These are phyloP conservation scores for Zoroaster sp. DNA, from an alignment of 53 echinoderm and acorn worm species.

Conservation along the genomic window DNA sequence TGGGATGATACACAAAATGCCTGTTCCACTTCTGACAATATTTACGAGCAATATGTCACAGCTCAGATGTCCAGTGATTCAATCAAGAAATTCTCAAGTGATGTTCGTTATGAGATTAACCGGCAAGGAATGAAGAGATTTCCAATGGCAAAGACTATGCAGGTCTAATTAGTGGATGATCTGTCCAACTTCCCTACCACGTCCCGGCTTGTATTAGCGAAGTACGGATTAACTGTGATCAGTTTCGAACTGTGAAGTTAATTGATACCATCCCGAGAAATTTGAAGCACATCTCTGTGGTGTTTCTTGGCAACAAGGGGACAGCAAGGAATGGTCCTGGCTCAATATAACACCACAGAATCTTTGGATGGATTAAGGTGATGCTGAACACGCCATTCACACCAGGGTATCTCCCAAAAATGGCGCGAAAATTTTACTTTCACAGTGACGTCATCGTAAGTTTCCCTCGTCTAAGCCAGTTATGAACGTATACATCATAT, in stretches of 20 bases:
- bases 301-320: not conserved
- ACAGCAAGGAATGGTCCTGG: not conserved
- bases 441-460: slow-evolving; percentile 41
- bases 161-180: not conserved
- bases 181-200: not conserved
- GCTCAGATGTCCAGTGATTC: slow-evolving; percentile 1
- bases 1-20: not conserved
- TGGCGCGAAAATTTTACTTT: slow-evolving; percentile 39
- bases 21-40: not conserved
- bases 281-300: not conserved
- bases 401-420: slow-evolving; percentile 17
- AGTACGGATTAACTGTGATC: not conserved
- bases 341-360: too few relatives aligned
- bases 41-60: slow-evolving; percentile 13
- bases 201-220: not conserved
- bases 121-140: too few relatives aligned
- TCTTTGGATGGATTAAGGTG: too few relatives aligned
- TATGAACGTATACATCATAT: too few relatives aligned
- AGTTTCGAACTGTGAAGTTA: not conserved
- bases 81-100: slow-evolving; percentile 24
- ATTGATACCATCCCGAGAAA: not conserved
- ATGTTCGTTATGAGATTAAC: slow-evolving; percentile 32
- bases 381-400: too few relatives aligned
- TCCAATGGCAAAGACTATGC: too few relatives aligned
- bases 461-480: not conserved